A percentile compares a stretch with the other conserved stretches of the same genome.
These are phyloP conservation scores for Marcusenius ussheri DNA, from an alignment of 2,113 vertebrate genomes.

Conservation along the genomic window DNA sequence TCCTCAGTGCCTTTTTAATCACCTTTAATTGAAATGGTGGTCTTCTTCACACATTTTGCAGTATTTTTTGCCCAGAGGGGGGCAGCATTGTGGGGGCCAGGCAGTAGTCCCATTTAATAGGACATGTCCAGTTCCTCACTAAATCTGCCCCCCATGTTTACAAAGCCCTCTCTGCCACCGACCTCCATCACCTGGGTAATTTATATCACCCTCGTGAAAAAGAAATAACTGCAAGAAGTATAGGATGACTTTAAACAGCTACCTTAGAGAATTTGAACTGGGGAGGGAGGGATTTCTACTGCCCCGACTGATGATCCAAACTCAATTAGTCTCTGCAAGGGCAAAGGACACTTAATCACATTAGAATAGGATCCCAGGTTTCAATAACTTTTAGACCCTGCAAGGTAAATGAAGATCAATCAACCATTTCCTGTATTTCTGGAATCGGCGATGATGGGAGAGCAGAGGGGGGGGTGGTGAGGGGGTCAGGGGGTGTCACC, in stretches of 20 bases:
- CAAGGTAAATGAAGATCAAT: slow-evolving; percentile 70
- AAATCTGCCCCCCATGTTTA: not conserved
- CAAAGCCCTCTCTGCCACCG: not conserved
- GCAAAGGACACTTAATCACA: slow-evolving; percentile 55
- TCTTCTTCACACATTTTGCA: not conserved
- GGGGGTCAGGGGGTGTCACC: not conserved
- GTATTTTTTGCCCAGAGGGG: not conserved
- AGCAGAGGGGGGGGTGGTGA: not conserved
- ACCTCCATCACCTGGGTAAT: not conserved
- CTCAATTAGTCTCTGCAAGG: slow-evolving; percentile 54
- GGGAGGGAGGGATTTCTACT: not conserved
- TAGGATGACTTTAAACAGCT: not conserved
- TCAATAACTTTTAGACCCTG: slow-evolving; percentile 71
- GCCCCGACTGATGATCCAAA: slow-evolving; percentile 18
- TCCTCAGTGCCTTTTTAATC: not conserved
- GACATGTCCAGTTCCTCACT: not conserved
- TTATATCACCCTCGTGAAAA: not conserved
- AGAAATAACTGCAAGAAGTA: not conserved
- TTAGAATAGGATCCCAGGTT: slow-evolving; percentile 66
- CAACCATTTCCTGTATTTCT: slow-evolving; percentile 54
- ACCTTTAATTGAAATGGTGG: not conserved
- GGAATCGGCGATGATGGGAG: slow-evolving; percentile 2
- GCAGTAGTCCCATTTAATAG: not conserved
- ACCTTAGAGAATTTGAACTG: not conserved
- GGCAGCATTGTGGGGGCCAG: not conserved